Percentiles rank a stretch among this genome's conserved stretches.
Conservation (phyloP, 2,113 vertebrate species). For the Casuarius casuarius region DNA sequence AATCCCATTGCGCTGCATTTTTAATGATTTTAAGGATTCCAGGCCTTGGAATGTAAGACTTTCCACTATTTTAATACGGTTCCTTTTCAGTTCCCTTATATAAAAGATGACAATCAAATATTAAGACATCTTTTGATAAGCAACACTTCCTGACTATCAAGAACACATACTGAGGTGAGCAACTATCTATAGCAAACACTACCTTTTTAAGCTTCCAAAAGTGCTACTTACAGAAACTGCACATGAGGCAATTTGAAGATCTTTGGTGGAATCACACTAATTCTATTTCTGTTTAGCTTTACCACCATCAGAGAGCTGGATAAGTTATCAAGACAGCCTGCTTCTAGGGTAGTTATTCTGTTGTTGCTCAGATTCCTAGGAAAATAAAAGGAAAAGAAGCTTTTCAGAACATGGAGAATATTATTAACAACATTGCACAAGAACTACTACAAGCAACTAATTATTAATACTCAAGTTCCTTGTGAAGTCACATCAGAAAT, state of each 20-base stretch:
- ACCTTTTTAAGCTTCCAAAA: neutral
- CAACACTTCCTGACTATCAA: neutral
- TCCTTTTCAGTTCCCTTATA: slow-evolving; percentile 93
- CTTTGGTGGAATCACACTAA: slow-evolving; percentile 88
- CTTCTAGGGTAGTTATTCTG: slow-evolving; percentile 89
- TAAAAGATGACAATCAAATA: neutral
- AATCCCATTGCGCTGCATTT: slow-evolving; percentile 95
- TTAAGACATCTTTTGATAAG: neutral
- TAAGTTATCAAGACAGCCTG: slow-evolving; percentile 96
- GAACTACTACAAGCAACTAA: neutral
- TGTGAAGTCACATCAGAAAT: neutral
- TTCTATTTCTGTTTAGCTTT: slow-evolving; percentile 93
- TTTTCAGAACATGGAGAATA: neutral
- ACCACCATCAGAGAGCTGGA: slow-evolving; percentile 91
- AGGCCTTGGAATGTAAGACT: slow-evolving; percentile 96
- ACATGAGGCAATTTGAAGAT: slow-evolving; percentile 92
- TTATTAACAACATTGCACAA: neutral
- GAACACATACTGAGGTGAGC: neutral
- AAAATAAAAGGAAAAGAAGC: slow-evolving; percentile 17
- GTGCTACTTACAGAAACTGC: slow-evolving; percentile 90
- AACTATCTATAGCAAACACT: neutral
- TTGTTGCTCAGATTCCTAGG: slow-evolving; percentile 96
- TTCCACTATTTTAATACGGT: slow-evolving; percentile 93
- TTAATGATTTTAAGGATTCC: slow-evolving; percentile 91
- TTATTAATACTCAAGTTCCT: neutral